Evolutionary conservation across 2,113 vertebrate genomes (phyloP).

Genomic region (Dasypus novemcinctus): DNA sequence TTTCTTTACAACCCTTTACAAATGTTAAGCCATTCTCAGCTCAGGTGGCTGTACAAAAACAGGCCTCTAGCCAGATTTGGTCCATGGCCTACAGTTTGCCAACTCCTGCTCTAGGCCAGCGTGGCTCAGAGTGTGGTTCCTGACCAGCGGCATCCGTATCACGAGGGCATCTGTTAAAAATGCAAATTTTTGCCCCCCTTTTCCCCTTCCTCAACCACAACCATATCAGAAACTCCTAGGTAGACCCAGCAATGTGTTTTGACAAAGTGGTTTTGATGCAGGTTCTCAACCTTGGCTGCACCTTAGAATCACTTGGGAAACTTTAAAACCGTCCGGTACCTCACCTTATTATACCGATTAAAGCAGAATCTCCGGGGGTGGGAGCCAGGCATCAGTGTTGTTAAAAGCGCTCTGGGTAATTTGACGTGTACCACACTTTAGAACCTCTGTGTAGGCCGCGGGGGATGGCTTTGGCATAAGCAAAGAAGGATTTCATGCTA

Average conservation of each 20-base stretch:
- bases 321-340: background rate
- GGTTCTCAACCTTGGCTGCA: background rate
- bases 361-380: background rate
- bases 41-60: background rate
- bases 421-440: background rate
- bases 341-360: background rate
- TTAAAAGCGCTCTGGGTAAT: background rate
- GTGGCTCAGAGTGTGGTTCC: background rate
- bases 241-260: background rate
- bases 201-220: background rate
- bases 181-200: background rate
- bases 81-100: background rate
- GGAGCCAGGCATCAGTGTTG: background rate
- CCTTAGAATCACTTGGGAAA: background rate
- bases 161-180: background rate
- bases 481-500: background rate
- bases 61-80: background rate
- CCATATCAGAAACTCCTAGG: background rate
- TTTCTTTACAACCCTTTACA: constrained; percentile 20
- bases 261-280: background rate
- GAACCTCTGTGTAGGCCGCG: background rate
- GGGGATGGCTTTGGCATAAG: background rate
- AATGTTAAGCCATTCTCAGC: background rate
- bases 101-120: background rate
- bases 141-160: background rate